Evolutionary conservation across 2,113 vertebrate genomes (phyloP), one percentile per base, ranked within the genome.

Genomic region (Pardalotus punctatus): DNA sequence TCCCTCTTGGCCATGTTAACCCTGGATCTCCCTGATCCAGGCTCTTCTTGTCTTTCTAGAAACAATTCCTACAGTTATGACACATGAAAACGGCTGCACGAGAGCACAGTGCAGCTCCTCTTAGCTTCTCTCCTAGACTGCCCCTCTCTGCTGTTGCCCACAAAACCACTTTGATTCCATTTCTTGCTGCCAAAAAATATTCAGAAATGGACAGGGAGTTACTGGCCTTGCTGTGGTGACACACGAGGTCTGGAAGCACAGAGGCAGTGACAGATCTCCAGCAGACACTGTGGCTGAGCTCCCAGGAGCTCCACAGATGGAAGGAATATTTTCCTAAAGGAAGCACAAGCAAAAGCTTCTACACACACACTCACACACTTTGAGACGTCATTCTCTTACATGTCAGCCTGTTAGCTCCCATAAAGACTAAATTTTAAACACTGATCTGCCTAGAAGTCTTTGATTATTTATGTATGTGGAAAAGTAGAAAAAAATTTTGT

Each of bases 261-360:
- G 50, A 64, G 65, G 65, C n/a, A 47, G 64, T 22, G 92, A 64
- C 69, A 33, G 89, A 83, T 61, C 79, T 90, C 70, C 86, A 45
- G 62, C 0, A 3, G 90, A 48, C 62, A 15, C 53, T 5, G 31
- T 5, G 5, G 47, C 81, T 71, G 11, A 0, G 47, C 57, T 78
- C 43, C n/a, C 4, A 5, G 48, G 18, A 69, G 57, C 91, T 17
- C 14, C 53, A 14, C 78, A 81, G 27, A 62, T 7, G 16, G 6
- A 35, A 74, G 81, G 35, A 33, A 57, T 31, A 16, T 24, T 57
- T 70, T 43, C 70, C 24, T 47, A 18, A 69, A 70, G 38, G 56
- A 58, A 81, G 42, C 0, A 13, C 19, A 54, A 81, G 51, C 23
- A 54, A 81, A 67, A 77, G 24, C 53, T 47, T 40, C 28, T 3